phyloP scores from a whole-genome alignment of 2,888 invertebrate species.

The Heteromurus nitidus region DNA sequence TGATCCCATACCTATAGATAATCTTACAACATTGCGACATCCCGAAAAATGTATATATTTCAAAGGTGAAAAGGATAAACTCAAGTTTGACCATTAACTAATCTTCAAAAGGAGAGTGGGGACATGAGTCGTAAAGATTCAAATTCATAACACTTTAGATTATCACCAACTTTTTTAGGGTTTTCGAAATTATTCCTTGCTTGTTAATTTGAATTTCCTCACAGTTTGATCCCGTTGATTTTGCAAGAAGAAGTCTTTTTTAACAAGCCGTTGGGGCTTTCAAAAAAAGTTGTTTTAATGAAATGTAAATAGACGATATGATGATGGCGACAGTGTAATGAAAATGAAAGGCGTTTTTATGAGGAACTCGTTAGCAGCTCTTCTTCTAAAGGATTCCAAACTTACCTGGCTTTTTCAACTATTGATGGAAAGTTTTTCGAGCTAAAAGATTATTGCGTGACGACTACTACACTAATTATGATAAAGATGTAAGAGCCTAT shows the following conservation, averaged over 20 bases:
- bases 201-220: slow-evolving; percentile 18
- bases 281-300: background rate
- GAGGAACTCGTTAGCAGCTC: slow-evolving; percentile 1
- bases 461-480: too few relatives aligned
- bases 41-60: background rate
- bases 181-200: slow-evolving; percentile 10
- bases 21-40: background rate
- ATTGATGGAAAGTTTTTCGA: background rate
- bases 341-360: background rate
- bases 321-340: background rate
- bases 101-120: background rate
- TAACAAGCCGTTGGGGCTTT: background rate
- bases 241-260: slow-evolving; percentile 2
- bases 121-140: too few relatives aligned
- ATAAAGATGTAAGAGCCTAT: too few relatives aligned
- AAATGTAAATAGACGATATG: slow-evolving; percentile 5
- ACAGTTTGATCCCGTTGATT: slow-evolving; percentile 2
- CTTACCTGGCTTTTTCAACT: background rate
- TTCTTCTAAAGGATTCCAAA: slow-evolving; percentile 3
- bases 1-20: slow-evolving; percentile 17
- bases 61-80: background rate
- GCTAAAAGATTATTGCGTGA: background rate
- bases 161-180: background rate
- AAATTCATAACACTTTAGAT: background rate
- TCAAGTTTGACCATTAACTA: slow-evolving; percentile 37